phyloP scores from a whole-genome alignment of 2,113 vertebrate genomes.

The Meleagris gallopavo region DNA sequence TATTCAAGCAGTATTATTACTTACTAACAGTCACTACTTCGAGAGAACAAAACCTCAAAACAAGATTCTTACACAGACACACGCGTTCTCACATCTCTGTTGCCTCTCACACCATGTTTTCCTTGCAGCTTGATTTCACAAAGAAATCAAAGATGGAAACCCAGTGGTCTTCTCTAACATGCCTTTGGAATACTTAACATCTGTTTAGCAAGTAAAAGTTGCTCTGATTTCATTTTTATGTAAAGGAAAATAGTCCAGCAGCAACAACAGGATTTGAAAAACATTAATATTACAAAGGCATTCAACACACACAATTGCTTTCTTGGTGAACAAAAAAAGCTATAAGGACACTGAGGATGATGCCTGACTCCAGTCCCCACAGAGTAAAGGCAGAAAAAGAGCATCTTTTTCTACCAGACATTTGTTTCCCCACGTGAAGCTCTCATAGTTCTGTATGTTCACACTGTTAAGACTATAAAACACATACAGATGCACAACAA shows the following conservation, averaged over 20 bases:
- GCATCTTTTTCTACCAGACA: too few species aligned
- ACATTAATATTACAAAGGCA: background rate
- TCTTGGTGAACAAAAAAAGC: background rate
- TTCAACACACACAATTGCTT: background rate
- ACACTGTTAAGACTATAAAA: background rate
- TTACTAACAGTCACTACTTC: conserved; percentile 16
- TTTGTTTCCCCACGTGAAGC: background rate
- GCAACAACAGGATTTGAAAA: background rate
- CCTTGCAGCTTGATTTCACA: background rate
- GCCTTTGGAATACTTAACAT: background rate
- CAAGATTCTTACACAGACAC: background rate
- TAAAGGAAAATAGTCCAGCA: conserved; percentile 8
- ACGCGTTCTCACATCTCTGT: background rate
- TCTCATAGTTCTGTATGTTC: background rate
- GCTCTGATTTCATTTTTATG: conserved; percentile 20
- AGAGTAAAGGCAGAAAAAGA: background rate
- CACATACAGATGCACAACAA: background rate
- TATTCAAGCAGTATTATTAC: background rate
- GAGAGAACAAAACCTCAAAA: background rate
- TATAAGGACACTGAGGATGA: rapidly evolving
- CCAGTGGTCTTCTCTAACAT: background rate
- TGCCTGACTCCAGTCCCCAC: background rate
- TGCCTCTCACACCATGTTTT: background rate
- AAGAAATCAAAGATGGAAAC: background rate
- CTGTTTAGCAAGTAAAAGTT: background rate